Conservation (phyloP, 2,888 invertebrate species). For the Biston betularia region DNA sequence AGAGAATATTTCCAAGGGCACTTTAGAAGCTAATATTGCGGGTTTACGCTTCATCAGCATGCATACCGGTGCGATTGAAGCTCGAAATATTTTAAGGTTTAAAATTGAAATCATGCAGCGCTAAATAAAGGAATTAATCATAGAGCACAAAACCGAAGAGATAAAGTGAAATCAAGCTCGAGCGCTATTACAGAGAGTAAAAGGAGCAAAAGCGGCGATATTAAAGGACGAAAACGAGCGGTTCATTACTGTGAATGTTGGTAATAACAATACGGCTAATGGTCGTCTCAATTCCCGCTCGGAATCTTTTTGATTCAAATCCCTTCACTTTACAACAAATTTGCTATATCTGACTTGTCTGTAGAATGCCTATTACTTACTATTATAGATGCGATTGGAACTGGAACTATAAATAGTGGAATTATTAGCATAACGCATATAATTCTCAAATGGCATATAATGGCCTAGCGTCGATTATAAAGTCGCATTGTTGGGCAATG, state of each 20-base stretch:
- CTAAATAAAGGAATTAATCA: constrained; percentile 73
- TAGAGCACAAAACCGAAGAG: constrained; percentile 67
- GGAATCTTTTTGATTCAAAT: constrained; percentile 71
- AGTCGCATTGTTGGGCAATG: constrained; percentile 60
- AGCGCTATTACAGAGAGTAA: constrained; percentile 71
- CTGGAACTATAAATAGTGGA: constrained; percentile 49
- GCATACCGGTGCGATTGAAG: constrained; percentile 68
- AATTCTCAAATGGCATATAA: constrained; percentile 50
- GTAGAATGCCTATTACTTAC: constrained; percentile 22
- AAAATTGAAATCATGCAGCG: constrained; percentile 62
- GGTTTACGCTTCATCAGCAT: constrained; percentile 72
- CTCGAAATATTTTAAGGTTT: constrained; percentile 66
- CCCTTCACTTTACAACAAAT: constrained; percentile 66
- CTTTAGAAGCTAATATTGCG: constrained; percentile 70
- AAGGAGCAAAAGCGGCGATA: constrained; percentile 76
- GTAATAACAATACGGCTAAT: constrained; percentile 85
- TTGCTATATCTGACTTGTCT: constrained; percentile 43
- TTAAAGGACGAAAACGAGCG: constrained; percentile 82
- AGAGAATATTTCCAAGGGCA: constrained; percentile 65
- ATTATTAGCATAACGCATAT: constrained; percentile 32
- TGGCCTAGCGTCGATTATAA: constrained; percentile 57
- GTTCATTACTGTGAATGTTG: constrained; percentile 81
- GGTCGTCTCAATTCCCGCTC: constrained; percentile 74
- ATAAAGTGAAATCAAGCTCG: constrained; percentile 74
- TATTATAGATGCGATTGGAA: constrained; percentile 44